Base-by-base conservation (phyloP, 2,888 invertebrate genomes). In the Crioceris asparagi region DNA sequence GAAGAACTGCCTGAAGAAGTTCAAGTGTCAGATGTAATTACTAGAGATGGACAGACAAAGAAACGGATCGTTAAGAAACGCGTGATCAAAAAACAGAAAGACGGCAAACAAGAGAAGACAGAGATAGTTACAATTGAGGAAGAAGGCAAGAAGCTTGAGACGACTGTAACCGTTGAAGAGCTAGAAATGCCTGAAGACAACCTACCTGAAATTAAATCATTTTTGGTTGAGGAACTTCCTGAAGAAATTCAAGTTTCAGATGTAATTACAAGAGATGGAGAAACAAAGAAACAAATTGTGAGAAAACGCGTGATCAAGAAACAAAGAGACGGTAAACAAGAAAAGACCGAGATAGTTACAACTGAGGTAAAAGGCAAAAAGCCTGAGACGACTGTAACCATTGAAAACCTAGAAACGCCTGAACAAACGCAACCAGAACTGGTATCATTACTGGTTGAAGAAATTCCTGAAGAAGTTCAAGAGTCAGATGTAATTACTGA, bases 41-140 rank as follows among this genome's bases (percentile, higher is more conserved):
- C 49, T 2, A 52, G 59, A 29, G 45, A 51, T 31, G 51, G 52
- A 7, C 45, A 40, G 31, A 87, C 62, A 92, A 90, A 62, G 88
- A 90, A 69, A 48, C 41, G 61, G 27, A 50, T 37, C 49, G 53
- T 55, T 33, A 61, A 54, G 46, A 47, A 46, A 10, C 45, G 51
- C 2, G 47, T 45, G 29, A 46, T 52, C 4, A 52, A 51, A 3
- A 52, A 52, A 42, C 36, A 27, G 38, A 50, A 44, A 33, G 62
- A 57, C 17, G 52, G 45, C 14, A 56, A 55, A 45, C 41, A 60
- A 39, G 62, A 64, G 48, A 58, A 55, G 27, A 57, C 55, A 8
- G 45, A 57, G 17, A 56, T 58, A n/a, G 50, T 59, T 15, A 49
- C 48, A 14, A 50, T 59, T 26, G 50, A 54, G 48, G 59, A 64